These are phyloP conservation scores for Triops longicaudatus DNA, from an alignment of 1,140 invertebrate species.

Conservation along the genomic window DNA sequence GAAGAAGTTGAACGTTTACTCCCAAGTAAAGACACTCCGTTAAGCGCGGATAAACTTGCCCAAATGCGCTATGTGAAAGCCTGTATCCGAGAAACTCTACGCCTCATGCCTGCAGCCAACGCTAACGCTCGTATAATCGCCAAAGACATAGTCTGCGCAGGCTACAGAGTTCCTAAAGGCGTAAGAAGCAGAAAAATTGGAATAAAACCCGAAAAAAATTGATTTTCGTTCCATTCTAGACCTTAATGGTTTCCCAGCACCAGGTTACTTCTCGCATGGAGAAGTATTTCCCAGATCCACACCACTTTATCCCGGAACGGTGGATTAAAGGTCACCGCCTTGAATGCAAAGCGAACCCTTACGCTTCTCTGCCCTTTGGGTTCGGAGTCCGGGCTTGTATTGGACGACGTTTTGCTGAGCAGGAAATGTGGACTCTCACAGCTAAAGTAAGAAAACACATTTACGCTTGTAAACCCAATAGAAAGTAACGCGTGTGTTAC, in stretches of 20 bases:
- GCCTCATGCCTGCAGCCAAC: slow-evolving; percentile 39
- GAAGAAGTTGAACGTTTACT: slow-evolving; percentile 34
- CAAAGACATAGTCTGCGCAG: slow-evolving; percentile 35
- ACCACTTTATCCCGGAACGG: slow-evolving; percentile 66
- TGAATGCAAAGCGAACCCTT: slow-evolving; percentile 43
- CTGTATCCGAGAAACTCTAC: slow-evolving; percentile 54
- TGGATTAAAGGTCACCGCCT: slow-evolving; percentile 53
- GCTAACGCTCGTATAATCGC: slow-evolving; percentile 35
- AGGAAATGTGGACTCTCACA: slow-evolving; percentile 35
- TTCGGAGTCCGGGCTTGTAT: slow-evolving; percentile 51
- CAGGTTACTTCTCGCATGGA: slow-evolving; percentile 68
- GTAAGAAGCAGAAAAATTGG: slow-evolving; percentile 41
- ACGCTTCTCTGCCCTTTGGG: slow-evolving; percentile 77
- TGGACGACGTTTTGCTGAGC: slow-evolving; percentile 39
- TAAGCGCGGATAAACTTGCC: slow-evolving; percentile 29
- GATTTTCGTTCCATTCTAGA: slow-evolving; percentile 48
- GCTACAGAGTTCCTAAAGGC: slow-evolving; percentile 46
- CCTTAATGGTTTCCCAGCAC: slow-evolving; percentile 74
- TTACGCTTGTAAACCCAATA: not conserved
- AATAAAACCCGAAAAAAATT: not conserved
- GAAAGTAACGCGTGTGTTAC: not conserved
- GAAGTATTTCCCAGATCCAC: slow-evolving; percentile 65
- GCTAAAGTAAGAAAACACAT: slow-evolving; percentile 27
- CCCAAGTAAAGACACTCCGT: slow-evolving; percentile 18
- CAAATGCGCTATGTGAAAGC: slow-evolving; percentile 49